Conservation (phyloP, 2,888 invertebrate genomes). For the Brassicogethes aeneus region DNA sequence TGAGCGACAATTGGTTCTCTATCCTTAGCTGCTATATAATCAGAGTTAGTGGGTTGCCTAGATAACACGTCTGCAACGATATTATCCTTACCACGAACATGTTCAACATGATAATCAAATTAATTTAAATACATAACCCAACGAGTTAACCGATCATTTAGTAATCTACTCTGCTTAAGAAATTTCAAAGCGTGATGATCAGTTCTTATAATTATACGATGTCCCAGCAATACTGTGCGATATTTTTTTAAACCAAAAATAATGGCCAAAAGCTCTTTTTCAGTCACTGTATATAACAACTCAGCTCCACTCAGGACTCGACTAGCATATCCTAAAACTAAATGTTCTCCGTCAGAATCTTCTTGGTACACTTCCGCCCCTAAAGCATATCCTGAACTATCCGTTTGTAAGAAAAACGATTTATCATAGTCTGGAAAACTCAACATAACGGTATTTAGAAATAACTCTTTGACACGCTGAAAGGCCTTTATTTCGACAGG, state of each 20-base stretch:
- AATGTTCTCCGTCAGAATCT: constrained; percentile 4
- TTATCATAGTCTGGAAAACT: constrained; percentile 8
- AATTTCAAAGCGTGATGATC: too few species aligned
- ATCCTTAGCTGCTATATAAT: too few species aligned
- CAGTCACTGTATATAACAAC: constrained; percentile 3
- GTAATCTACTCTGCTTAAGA: too few species aligned
- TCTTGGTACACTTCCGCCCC: constrained; percentile 9
- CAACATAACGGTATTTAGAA: constrained; percentile 8
- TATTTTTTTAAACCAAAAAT: too few species aligned
- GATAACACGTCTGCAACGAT: not conserved
- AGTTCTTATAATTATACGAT: too few species aligned
- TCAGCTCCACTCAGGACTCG: constrained; percentile 3
- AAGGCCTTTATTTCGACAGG: constrained; percentile 7
- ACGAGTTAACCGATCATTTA: too few species aligned
- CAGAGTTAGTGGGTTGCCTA: too few species aligned
- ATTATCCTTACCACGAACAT: not conserved
- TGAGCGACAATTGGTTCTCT: too few species aligned
- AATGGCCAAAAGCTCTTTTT: too few species aligned
- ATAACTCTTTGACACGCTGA: constrained; percentile 6
- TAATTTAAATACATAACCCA: too few species aligned
- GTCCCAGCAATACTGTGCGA: too few species aligned
- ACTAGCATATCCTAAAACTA: constrained; percentile 6
- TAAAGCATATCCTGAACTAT: constrained; percentile 8
- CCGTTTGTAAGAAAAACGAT: constrained; percentile 7
- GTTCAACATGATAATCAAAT: not conserved